Evolutionary conservation across 2,888 invertebrate genomes (phyloP).

Genomic region (Dermolepida albohirtum): DNA sequence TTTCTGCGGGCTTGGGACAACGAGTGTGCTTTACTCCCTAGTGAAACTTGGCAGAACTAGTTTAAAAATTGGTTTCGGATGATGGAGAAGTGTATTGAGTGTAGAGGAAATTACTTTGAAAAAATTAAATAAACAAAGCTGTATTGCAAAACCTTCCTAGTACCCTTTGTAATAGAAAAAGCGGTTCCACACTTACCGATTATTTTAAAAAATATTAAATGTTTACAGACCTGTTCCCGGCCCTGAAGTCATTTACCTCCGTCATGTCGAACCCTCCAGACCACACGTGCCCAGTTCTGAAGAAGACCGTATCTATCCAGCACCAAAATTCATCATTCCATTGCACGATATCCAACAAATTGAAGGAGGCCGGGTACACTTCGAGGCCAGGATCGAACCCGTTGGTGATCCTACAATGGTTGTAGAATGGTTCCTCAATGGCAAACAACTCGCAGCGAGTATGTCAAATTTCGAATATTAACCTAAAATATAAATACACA

Average conservation of each 20-base stretch:
- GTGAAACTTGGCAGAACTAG: no score
- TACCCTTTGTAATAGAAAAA: no score
- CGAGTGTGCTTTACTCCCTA: no score
- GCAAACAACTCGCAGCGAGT: constrained; percentile 92
- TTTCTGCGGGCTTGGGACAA: no score
- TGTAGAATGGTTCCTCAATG: constrained; percentile 96
- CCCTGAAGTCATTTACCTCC: constrained; percentile 92
- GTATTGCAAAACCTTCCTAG: no score
- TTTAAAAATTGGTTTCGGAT: no score
- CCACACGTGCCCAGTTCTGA: constrained; percentile 84
- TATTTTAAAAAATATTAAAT: no score
- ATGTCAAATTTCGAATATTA: constrained; percentile 63
- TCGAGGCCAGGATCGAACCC: constrained; percentile 97
- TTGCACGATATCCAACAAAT: constrained; percentile 83
- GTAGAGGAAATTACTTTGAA: no score
- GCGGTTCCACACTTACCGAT: no score
- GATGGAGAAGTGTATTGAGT: no score
- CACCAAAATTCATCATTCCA: constrained; percentile 92
- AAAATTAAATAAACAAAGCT: no score
- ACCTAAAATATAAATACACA: background rate
- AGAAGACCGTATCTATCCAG: constrained; percentile 89
- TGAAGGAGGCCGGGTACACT: constrained; percentile 94
- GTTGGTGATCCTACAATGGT: constrained; percentile 97
- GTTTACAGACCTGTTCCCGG: constrained; percentile 83
- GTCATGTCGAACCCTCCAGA: constrained; percentile 91